Percentiles rank a stretch among this genome's conserved stretches.
Conservation (phyloP, 2,113 vertebrate species). For the Oryzias celebensis region DNA sequence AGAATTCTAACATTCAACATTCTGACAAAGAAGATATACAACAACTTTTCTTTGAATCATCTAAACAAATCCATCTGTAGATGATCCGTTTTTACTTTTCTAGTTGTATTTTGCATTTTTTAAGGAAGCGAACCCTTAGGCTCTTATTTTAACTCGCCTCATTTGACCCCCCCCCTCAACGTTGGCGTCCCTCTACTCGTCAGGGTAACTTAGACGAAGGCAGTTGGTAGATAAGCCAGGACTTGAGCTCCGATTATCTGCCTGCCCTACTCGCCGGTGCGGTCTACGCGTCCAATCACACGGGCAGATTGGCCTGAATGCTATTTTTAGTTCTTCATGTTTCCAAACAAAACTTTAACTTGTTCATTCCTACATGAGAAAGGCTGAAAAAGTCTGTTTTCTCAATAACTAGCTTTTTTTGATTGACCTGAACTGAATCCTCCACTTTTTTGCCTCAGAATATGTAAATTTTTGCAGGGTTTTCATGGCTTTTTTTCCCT, state of each 20-base stretch:
- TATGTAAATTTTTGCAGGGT: conserved; percentile 14
- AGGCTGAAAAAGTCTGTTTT: too few species aligned
- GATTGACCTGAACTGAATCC: too few species aligned
- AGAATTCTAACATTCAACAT: too few species aligned
- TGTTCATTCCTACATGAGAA: neutral
- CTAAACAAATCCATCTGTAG: too few species aligned
- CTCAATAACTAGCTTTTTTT: too few species aligned
- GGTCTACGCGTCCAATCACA: conserved; percentile 45
- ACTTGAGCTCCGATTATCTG: conserved; percentile 76
- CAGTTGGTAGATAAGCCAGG: conserved; percentile 76
- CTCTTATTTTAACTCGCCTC: neutral
- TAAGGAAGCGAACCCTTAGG: too few species aligned
- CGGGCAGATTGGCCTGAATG: conserved; percentile 61
- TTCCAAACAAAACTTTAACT: conserved; percentile 43
- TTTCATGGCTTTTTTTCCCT: neutral
- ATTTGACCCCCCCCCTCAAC: conserved; percentile 23
- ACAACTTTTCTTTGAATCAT: too few species aligned
- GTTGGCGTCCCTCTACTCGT: conserved; percentile 60
- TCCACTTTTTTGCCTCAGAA: conserved; percentile 40
- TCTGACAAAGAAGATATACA: too few species aligned
- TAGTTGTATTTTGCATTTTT: neutral
- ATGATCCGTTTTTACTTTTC: neutral
- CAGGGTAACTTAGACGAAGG: conserved; percentile 58
- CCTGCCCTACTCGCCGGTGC: conserved; percentile 53
- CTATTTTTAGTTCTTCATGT: conserved; percentile 51